Percentiles rank a stretch among this genome's conserved stretches.
phyloP scores from a whole-genome alignment of 2,113 vertebrate genomes.

The Poeciliopsis retropinna region DNA sequence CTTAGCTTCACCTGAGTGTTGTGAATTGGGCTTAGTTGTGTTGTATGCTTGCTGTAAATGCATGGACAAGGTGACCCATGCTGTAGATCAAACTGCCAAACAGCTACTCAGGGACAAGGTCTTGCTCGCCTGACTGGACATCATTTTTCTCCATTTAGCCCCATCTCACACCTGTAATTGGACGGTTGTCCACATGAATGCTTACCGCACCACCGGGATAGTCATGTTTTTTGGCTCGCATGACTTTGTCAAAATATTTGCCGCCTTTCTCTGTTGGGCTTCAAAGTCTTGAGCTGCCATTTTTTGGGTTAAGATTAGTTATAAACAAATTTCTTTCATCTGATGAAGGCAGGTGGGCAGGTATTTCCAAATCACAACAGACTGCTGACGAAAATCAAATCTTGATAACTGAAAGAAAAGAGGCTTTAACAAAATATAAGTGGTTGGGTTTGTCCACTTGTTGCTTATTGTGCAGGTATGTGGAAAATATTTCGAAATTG shows the following conservation, averaged over 20 bases:
- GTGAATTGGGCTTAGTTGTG: constrained; percentile 60
- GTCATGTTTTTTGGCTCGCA: constrained; percentile 41
- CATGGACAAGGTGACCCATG: constrained; percentile 70
- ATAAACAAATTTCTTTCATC: no score
- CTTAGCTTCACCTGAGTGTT: constrained; percentile 48
- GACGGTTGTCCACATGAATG: constrained; percentile 68
- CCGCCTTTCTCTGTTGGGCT: constrained; percentile 12
- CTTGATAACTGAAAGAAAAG: no score
- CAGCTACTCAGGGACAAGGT: constrained; percentile 72
- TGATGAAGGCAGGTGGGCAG: no score
- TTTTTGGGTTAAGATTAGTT: neutral
- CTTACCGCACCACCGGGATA: constrained; percentile 52
- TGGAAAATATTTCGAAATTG: no score
- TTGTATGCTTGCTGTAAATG: constrained; percentile 54
- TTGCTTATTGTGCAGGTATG: no score
- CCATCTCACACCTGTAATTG: constrained; percentile 74
- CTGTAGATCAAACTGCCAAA: constrained; percentile 72
- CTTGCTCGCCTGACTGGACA: constrained; percentile 67
- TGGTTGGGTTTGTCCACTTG: no score
- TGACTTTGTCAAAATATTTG: constrained; percentile 44
- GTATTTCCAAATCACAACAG: no score
- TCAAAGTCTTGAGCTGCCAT: constrained; percentile 4
- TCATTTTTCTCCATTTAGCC: constrained; percentile 78
- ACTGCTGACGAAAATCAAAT: no score
- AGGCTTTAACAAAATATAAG: no score